phyloP scores from a whole-genome alignment of 2,113 vertebrate genomes.

The Tupaia chinensis region DNA sequence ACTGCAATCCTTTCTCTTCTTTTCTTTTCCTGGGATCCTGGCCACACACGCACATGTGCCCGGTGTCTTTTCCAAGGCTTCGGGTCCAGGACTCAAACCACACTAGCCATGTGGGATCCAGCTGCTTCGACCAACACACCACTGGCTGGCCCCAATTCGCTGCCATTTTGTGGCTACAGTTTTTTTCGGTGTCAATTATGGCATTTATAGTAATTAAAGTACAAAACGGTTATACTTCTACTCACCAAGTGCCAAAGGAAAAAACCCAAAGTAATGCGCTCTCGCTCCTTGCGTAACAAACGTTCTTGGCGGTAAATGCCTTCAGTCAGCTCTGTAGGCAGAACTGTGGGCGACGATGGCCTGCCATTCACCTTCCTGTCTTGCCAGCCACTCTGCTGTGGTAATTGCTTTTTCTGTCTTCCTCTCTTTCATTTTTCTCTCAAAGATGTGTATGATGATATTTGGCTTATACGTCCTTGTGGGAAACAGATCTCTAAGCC shows the following conservation, averaged over 20 bases:
- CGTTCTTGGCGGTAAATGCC: fast-evolving
- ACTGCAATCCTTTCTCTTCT: no score
- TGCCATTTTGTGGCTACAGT: slow-evolving; percentile 16
- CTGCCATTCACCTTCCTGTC: background rate
- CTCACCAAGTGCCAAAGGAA: background rate
- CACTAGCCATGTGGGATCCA: no score
- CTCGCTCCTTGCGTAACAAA: background rate
- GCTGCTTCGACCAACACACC: no score
- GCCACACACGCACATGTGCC: no score
- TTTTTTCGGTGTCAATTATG: slow-evolving; percentile 44
- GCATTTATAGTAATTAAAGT: slow-evolving; percentile 36
- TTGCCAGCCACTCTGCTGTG: background rate
- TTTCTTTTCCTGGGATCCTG: no score
- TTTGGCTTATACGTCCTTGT: no score
- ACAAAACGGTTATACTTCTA: background rate
- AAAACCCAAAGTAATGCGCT: background rate
- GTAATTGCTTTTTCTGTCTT: background rate
- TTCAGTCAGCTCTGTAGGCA: fast-evolving
- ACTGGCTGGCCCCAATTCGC: background rate
- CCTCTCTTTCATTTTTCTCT: background rate
- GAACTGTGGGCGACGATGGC: fast-evolving
- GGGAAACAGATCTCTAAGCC: background rate
- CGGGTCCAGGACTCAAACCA: no score
- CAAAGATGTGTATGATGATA: background rate
- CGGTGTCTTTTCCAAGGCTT: no score